Conservation (phyloP, 2,113 vertebrate species). For the Tursiops truncatus region DNA sequence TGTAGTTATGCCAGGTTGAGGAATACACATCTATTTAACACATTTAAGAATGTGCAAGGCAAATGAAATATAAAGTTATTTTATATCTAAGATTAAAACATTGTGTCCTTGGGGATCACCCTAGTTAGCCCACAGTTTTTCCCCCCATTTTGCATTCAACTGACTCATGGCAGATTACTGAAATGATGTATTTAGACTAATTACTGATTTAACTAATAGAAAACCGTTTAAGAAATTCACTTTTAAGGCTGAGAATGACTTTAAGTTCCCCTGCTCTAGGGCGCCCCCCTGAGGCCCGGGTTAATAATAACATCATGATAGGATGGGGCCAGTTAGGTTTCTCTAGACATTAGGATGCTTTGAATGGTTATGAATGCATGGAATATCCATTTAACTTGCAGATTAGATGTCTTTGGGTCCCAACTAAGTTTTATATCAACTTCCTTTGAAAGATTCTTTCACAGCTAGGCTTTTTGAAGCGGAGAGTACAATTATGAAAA, state of each 20-base stretch:
- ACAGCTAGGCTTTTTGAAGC: neutral
- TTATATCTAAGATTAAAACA: neutral
- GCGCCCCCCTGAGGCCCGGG: neutral
- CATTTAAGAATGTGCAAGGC: neutral
- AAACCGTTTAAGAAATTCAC: neutral
- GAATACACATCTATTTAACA: neutral
- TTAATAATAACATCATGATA: slow-evolving; percentile 15
- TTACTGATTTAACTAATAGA: neutral
- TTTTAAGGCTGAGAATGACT: neutral
- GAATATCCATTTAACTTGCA: neutral
- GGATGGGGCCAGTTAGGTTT: neutral
- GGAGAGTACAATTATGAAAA: neutral
- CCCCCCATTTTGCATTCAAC: neutral
- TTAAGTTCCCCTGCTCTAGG: neutral
- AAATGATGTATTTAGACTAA: neutral
- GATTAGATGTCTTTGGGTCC: neutral
- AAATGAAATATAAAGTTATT: neutral
- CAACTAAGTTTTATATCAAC: neutral
- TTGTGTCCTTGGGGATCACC: neutral
- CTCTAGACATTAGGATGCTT: neutral
- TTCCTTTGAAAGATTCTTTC: neutral
- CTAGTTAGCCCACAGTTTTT: neutral
- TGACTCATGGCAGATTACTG: neutral
- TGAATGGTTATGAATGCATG: neutral
- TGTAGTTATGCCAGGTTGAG: neutral